A percentile compares a stretch with the other conserved stretches of the same genome.
Conservation (phyloP, 2,888 invertebrate species). For the Noctua pronuba region DNA sequence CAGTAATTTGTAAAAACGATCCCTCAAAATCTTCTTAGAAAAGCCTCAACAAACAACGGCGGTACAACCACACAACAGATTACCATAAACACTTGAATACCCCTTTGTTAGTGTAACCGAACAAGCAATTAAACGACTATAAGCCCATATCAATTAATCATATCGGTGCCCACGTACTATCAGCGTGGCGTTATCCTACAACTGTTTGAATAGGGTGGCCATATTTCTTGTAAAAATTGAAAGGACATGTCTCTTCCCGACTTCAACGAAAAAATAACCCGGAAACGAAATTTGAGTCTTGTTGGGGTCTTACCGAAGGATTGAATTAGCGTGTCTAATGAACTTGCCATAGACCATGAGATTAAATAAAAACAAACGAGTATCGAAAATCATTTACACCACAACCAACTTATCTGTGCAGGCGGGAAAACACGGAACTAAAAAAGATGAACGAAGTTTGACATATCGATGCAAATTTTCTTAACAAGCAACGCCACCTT, state of each 20-base stretch:
- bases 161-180: slow-evolving; percentile 83
- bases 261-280: not conserved
- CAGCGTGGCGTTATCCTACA: slow-evolving; percentile 81
- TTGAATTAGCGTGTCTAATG: not conserved
- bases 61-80: slow-evolving; percentile 33
- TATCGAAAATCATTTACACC: too few relatives aligned
- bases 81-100: slow-evolving; percentile 68
- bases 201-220: slow-evolving; percentile 71
- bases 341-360: not conserved
- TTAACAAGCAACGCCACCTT: too few relatives aligned
- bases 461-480: too few relatives aligned
- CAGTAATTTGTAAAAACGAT: not conserved
- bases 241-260: not conserved
- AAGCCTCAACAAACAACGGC: slow-evolving; percentile 9
- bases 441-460: too few relatives aligned
- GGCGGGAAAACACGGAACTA: too few relatives aligned
- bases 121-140: slow-evolving; percentile 84
- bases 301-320: too few relatives aligned
- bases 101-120: slow-evolving; percentile 78
- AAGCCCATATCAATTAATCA: slow-evolving; percentile 85
- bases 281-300: not conserved
- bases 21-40: not conserved
- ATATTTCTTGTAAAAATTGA: slow-evolving; percentile 38
- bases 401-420: too few relatives aligned
- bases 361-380: not conserved